phyloP scores from a whole-genome alignment of 2,888 invertebrate species.

The Callinectes sapidus region DNA sequence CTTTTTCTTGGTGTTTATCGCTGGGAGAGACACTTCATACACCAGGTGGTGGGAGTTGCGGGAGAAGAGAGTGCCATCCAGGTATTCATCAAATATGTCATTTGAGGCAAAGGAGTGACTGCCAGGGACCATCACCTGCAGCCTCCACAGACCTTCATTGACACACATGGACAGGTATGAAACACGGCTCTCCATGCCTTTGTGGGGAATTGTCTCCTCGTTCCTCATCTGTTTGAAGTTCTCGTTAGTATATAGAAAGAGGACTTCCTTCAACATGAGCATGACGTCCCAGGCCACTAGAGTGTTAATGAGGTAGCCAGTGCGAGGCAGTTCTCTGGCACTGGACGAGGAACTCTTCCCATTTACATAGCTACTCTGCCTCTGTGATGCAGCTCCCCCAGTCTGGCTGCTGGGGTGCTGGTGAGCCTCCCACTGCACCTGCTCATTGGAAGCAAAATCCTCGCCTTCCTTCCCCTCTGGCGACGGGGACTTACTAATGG shows the following conservation, averaged over 20 bases:
- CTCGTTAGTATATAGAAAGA: slow-evolving; percentile 39
- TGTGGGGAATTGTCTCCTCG: slow-evolving; percentile 38
- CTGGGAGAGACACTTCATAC: slow-evolving; percentile 42
- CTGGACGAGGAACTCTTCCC: slow-evolving; percentile 62
- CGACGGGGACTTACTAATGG: neutral
- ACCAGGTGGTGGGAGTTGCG: neutral
- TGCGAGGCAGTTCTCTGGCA: slow-evolving; percentile 55
- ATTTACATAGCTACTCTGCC: slow-evolving; percentile 61
- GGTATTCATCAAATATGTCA: slow-evolving; percentile 57
- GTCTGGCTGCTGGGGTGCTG: slow-evolving; percentile 45
- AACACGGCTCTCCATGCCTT: slow-evolving; percentile 41
- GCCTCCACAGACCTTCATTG: slow-evolving; percentile 64
- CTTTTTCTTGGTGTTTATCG: slow-evolving; percentile 41
- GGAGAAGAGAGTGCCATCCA: slow-evolving; percentile 57
- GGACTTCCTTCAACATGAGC: slow-evolving; percentile 55
- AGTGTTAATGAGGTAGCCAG: slow-evolving; percentile 64
- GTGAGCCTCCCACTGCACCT: slow-evolving; percentile 15
- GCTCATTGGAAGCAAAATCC: neutral
- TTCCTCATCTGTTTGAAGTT: slow-evolving; percentile 32
- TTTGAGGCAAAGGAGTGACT: slow-evolving; percentile 49
- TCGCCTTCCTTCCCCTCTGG: slow-evolving; percentile 14
- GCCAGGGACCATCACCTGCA: slow-evolving; percentile 60
- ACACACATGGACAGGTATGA: slow-evolving; percentile 48
- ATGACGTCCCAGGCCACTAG: slow-evolving; percentile 68
- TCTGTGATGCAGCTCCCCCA: slow-evolving; percentile 39